Base-by-base conservation (phyloP, 2,113 vertebrate species). In the Equus quagga region DNA sequence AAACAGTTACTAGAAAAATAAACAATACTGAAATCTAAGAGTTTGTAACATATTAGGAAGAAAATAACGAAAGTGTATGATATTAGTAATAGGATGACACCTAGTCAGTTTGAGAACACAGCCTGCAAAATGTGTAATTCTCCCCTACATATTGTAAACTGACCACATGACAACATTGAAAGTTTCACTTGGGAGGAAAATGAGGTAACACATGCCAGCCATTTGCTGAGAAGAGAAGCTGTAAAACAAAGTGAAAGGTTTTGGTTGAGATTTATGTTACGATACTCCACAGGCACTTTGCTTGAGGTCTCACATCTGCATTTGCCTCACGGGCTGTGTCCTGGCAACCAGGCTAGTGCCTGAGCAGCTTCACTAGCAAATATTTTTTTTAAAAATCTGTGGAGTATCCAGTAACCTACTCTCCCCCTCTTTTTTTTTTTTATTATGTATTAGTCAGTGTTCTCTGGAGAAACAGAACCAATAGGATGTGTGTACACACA, bases 161-260 rank as follows among this genome's bases (percentile, higher is more conserved):
- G 78, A 92, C 94, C 90, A 94, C 44, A 90, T 51, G 90, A 72
- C 15, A 91, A 28, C 33, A 84, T 62, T 8, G 91, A 80, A 96
- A 51, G 49, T 75, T 95, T 90, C 31, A 83, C 54, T 70, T 94
- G 44, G 84, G 49, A 81, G 93, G 90, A 97, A 97, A 96, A 84
- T 83, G 73, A 95, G 24, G 18, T 85, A 76, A 87, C 14, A 24
- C 41, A 51, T 58, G 44, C 4, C 65, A 28, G 62, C 23, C 90
- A 95, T 33, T 86, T 95, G n/a, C 41, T 93, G 51, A 82, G 69
- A 96, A 86, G 3, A 91, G 44, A 96, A 56, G 73, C 56, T 78
- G 8, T 86, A 89, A 91, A 93, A 96, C 33, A 73, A 91, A 17
- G 14, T 62, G 70, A 96, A 97, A 83, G 89, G 28, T 58, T 58